phyloP scores from a whole-genome alignment of 2,888 invertebrate species.

The Hipparchia semele region DNA sequence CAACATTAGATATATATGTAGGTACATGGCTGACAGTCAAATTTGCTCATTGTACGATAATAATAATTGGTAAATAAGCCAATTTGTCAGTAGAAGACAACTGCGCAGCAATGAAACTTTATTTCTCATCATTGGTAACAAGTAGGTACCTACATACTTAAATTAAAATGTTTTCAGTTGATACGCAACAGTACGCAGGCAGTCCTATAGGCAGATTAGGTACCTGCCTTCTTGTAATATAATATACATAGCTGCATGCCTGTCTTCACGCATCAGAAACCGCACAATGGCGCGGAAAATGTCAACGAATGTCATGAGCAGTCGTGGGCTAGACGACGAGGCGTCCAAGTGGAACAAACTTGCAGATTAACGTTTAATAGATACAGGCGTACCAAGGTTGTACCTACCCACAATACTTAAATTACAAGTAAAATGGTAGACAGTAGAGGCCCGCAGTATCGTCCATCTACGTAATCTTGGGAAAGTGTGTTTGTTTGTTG shows the following conservation, averaged over 20 bases:
- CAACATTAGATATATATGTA: too few species aligned
- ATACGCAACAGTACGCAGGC: not conserved
- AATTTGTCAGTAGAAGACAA: too few species aligned
- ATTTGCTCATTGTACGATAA: too few species aligned
- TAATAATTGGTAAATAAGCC: too few species aligned
- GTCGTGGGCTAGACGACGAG: not conserved
- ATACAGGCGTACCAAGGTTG: not conserved
- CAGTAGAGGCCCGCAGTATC: too few species aligned
- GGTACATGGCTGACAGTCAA: too few species aligned
- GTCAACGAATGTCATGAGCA: constrained; percentile 12
- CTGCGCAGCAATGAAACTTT: too few species aligned
- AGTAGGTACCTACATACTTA: not conserved
- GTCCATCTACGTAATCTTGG: too few species aligned
- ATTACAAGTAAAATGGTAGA: not conserved
- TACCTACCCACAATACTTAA: not conserved
- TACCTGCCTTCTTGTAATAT: not conserved
- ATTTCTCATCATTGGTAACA: too few species aligned
- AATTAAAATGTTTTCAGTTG: too few species aligned
- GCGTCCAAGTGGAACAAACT: not conserved
- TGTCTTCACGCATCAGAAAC: not conserved
- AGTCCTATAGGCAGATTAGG: not conserved
- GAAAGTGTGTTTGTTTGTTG: too few species aligned
- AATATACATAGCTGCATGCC: too few species aligned
- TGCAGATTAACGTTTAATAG: not conserved
- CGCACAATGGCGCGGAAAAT: constrained; percentile 3